Percentiles rank a stretch among this genome's conserved stretches.
These are phyloP conservation scores for Gadopsis marmoratus DNA, from an alignment of 2,797 vertebrate species.

Conservation along the genomic window DNA sequence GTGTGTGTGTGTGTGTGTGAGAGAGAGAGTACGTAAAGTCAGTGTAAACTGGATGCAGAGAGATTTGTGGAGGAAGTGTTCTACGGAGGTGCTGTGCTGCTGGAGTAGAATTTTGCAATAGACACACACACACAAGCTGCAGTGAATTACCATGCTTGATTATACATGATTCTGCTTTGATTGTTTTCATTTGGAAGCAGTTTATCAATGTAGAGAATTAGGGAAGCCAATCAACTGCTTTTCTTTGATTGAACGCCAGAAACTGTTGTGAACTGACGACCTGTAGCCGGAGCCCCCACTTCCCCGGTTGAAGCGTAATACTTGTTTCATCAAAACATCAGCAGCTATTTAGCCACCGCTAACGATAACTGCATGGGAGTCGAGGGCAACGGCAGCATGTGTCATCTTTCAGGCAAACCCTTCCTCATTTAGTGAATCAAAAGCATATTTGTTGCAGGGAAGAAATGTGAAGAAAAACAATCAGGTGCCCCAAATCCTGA, in stretches of 20 bases:
- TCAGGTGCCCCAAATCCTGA: not conserved
- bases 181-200: conserved; percentile 78
- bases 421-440: conserved; percentile 3
- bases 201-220: conserved; percentile 68
- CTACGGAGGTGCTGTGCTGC: conserved; percentile 36
- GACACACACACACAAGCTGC: conserved; percentile 51
- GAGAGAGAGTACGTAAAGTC: conserved; percentile 26
- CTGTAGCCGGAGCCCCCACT: conserved; percentile 42
- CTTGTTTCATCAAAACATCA: conserved; percentile 63
- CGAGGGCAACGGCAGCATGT: conserved; percentile 1
- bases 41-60: conserved; percentile 46
- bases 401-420: conserved; percentile 10
- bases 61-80: conserved; percentile 52
- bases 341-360: conserved; percentile 49
- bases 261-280: conserved; percentile 54
- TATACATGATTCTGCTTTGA: conserved; percentile 71
- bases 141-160: conserved; percentile 73
- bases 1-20: conserved; percentile 19
- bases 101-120: conserved; percentile 46
- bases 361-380: conserved; percentile 37
- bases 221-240: conserved; percentile 65
- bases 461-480: not conserved
- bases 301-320: conserved; percentile 42
- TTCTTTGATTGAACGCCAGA: conserved; percentile 73
- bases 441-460: not conserved